Evolutionary conservation across 2,888 invertebrate genomes (phyloP), one percentile per base, ranked within the genome.

Genomic region (Leucophenga maculata): DNA sequence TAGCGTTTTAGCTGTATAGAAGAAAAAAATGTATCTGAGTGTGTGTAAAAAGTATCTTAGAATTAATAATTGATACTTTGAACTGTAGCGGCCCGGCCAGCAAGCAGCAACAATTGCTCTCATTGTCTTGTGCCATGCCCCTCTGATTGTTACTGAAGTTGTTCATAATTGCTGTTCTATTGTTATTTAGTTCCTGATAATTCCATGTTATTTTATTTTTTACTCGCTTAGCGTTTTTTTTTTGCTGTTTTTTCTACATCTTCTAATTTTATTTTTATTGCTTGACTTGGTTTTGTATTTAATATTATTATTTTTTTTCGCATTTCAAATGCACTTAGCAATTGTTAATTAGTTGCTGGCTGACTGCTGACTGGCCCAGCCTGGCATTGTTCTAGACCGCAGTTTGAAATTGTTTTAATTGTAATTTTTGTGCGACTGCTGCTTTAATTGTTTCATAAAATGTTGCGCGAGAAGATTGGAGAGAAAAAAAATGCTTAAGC

Each of bases 101-200:
- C 62, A 62, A 26, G 46, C 9, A 20, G 44, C 62, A 44, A 62
- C 44, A 20, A 55, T 67, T 67, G 16, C 57, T 55, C 55, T 67
- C 69, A 65, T 69, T 76, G 82, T 74, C 73, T 74, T 39, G 67
- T 50, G 39, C 39, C 39, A 6, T 39, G 39, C 39, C 39, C 39
- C 39, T 65, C 22, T 39, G 13, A 54, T 22, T 54, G 54, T 32
- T 65, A 22, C 31, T 66, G 44, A 13, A 54, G 55, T 57, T 57
- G 55, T 20, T 66, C 20, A 66, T 66, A 46, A 48, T 55, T 39
- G 65, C 68, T 70, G 55, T 55, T 44, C 57, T 50, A 67, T 67
- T 67, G 67, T 48, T 67, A 59, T 67, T 46, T 59, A 59, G 67
- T 67, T 67, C 67, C 67, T 67, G 57, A 57, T 67, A 59, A 57